Conservation (phyloP, 2,113 vertebrate species). For the Limanda limanda region DNA sequence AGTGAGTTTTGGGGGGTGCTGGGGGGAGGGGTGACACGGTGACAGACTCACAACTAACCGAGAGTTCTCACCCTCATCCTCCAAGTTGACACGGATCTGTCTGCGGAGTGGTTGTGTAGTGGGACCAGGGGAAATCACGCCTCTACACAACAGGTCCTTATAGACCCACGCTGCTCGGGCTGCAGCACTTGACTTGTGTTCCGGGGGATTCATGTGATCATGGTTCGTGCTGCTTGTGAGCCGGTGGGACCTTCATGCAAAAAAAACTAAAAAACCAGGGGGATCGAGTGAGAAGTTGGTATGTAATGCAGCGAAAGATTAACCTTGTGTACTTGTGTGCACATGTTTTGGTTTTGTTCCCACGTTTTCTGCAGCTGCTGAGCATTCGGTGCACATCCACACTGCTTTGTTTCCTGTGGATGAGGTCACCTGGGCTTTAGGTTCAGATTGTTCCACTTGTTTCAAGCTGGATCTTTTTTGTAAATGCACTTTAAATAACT, state of each 20-base stretch:
- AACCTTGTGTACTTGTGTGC: not conserved
- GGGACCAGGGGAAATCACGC: constrained; percentile 32
- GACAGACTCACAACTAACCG: constrained; percentile 31
- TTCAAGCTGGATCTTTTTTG: not conserved
- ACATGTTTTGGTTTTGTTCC: not conserved
- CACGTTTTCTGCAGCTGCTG: not conserved
- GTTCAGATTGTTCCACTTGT: not conserved
- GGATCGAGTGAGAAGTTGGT: constrained; percentile 37
- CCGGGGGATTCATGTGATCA: not conserved
- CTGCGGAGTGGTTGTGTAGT: constrained; percentile 11
- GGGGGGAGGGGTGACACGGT: constrained; percentile 39
- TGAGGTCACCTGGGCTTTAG: not conserved
- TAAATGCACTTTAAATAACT: not conserved
- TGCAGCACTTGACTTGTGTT: constrained; percentile 11
- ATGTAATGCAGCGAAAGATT: constrained; percentile 13
- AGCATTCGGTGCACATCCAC: not conserved
- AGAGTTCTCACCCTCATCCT: constrained; percentile 40
- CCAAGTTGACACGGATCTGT: constrained; percentile 59
- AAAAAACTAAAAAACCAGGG: not conserved
- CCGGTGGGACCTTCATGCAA: constrained; percentile 15
- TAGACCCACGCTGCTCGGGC: not conserved
- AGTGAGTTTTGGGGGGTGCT: constrained; percentile 65
- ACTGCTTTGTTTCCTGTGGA: not conserved
- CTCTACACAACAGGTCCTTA: constrained; percentile 11
- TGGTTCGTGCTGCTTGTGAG: not conserved